These are phyloP conservation scores for Cyclura pinguis DNA, from an alignment of 2,797 vertebrate genomes.

Conservation along the genomic window DNA sequence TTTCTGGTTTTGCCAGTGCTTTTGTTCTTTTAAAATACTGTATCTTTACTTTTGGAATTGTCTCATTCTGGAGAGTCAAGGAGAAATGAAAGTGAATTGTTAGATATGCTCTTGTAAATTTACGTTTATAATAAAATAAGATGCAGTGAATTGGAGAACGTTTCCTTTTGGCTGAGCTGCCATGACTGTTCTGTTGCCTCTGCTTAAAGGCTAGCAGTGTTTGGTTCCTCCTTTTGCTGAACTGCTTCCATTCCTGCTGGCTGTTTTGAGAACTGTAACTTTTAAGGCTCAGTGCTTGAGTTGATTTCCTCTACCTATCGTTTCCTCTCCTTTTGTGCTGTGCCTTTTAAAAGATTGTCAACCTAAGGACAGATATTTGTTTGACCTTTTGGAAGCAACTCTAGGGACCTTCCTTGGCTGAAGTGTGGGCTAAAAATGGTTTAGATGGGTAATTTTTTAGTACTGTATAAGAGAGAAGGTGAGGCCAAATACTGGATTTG, in stretches of 20 bases:
- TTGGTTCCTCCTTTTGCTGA: background rate
- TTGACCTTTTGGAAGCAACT: background rate
- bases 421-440: background rate
- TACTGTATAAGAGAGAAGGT: background rate
- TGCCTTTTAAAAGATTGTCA: background rate
- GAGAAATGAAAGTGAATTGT: background rate
- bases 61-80: background rate
- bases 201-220: background rate
- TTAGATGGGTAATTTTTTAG: background rate
- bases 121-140: background rate
- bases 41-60: slow-evolving; percentile 7
- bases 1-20: background rate
- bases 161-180: background rate
- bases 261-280: background rate
- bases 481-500: background rate
- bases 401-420: background rate
- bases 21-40: background rate
- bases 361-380: background rate
- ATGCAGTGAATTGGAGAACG: background rate
- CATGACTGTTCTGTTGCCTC: too few relatives aligned
- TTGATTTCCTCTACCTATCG: background rate
- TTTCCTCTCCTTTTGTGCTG: background rate
- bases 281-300: background rate
- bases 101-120: background rate
- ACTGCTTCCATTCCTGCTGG: background rate